A percentile compares a stretch with the other conserved stretches of the same genome.
Conservation (phyloP, 1,140 invertebrate species). For the Palaemon carinicauda region DNA sequence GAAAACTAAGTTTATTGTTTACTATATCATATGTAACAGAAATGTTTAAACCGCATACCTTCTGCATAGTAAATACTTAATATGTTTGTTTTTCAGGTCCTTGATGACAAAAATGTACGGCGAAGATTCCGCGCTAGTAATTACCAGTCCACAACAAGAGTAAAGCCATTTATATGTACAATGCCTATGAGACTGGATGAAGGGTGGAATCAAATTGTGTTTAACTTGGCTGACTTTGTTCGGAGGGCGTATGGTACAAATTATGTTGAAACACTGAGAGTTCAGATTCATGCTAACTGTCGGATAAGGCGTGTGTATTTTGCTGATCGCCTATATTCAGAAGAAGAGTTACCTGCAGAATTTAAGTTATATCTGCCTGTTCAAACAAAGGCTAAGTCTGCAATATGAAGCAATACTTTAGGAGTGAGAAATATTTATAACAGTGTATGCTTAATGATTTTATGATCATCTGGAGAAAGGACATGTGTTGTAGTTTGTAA, state of each 20-base stretch:
- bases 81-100: constrained; percentile 64
- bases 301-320: constrained; percentile 98
- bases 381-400: constrained; percentile 75
- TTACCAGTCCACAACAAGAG: constrained; percentile 76
- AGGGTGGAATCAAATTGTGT: constrained; percentile 97
- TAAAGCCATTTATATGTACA: constrained; percentile 80
- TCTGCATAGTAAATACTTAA: neutral
- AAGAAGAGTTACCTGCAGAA: constrained; percentile 98
- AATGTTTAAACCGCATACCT: too few relatives aligned
- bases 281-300: constrained; percentile 99
- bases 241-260: constrained; percentile 98
- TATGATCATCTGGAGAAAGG: too few relatives aligned
- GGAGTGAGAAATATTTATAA: too few relatives aligned
- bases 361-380: constrained; percentile 97
- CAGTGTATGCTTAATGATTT: too few relatives aligned
- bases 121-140: constrained; percentile 76
- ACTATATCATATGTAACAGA: neutral
- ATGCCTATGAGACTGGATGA: constrained; percentile 80
- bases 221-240: constrained; percentile 98
- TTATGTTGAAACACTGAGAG: constrained; percentile 97
- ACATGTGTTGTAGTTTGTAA: too few relatives aligned
- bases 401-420: neutral
- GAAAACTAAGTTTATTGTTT: neutral
- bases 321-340: constrained; percentile 97
- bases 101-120: constrained; percentile 77